These are phyloP conservation scores for Paratilapia polleni DNA, from an alignment of 2,113 vertebrate genomes.

Conservation along the genomic window DNA sequence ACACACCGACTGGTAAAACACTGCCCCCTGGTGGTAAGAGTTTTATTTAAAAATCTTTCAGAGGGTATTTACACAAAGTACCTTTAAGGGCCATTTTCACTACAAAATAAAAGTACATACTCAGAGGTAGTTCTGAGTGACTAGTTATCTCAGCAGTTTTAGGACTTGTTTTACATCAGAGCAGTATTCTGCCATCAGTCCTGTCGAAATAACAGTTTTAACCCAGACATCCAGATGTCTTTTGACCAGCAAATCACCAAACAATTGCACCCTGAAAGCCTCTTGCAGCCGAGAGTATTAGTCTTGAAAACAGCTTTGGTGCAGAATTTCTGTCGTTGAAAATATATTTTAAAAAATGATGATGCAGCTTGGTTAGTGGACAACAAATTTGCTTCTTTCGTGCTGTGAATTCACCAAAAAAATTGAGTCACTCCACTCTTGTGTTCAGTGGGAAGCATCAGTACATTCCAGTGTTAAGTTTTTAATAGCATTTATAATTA, in stretches of 20 bases:
- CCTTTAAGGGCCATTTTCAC: neutral
- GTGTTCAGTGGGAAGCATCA: constrained; percentile 51
- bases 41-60: neutral
- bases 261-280: neutral
- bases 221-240: neutral
- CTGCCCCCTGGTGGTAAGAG: neutral
- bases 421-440: neutral
- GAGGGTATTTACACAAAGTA: too few species aligned
- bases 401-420: neutral
- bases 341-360: neutral
- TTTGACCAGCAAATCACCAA: constrained; percentile 30
- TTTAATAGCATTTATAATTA: neutral
- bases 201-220: neutral
- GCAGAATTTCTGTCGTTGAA: neutral
- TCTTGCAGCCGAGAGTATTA: neutral
- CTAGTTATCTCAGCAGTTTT: neutral
- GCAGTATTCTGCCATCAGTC: neutral
- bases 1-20: neutral
- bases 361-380: neutral
- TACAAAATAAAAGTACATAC: neutral
- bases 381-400: neutral
- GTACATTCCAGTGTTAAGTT: constrained; percentile 23
- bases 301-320: neutral
- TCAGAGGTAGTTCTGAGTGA: too few species aligned
- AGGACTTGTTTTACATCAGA: neutral